Evolutionary conservation across 2,113 vertebrate species (phyloP).

Genomic region (Irena cyanogastra): DNA sequence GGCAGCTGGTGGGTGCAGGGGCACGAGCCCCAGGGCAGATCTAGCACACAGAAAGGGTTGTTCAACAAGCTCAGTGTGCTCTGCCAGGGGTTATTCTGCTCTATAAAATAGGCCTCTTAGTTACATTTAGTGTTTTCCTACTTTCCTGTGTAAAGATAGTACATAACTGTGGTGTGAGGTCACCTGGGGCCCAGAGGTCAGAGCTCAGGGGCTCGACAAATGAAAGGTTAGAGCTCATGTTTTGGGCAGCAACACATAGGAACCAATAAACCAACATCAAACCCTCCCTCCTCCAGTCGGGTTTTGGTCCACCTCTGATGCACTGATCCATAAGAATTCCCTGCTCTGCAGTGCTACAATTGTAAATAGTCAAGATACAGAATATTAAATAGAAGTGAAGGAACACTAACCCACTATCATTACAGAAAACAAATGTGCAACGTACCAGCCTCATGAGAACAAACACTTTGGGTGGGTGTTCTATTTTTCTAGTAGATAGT

Average conservation of each 20-base stretch:
- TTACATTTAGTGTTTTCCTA: not conserved
- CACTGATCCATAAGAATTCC: not conserved
- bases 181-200: not conserved
- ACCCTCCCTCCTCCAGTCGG: rapidly evolving
- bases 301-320: not conserved
- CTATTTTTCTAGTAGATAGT: not conserved
- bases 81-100: not conserved
- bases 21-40: rapidly evolving
- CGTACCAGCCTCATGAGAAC: not conserved
- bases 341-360: not conserved
- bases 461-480: not conserved
- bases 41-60: not conserved
- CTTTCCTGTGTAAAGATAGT: not conserved
- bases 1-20: not conserved
- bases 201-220: not conserved
- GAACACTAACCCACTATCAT: not conserved
- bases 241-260: not conserved
- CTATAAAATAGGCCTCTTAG: not conserved
- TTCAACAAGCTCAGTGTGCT: not conserved
- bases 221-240: not conserved
- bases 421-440: not conserved
- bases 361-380: not conserved
- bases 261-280: not conserved
- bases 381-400: not conserved
- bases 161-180: not conserved